phyloP scores from a whole-genome alignment of 1,140 invertebrate genomes.

The Scaptomyza graminum region DNA sequence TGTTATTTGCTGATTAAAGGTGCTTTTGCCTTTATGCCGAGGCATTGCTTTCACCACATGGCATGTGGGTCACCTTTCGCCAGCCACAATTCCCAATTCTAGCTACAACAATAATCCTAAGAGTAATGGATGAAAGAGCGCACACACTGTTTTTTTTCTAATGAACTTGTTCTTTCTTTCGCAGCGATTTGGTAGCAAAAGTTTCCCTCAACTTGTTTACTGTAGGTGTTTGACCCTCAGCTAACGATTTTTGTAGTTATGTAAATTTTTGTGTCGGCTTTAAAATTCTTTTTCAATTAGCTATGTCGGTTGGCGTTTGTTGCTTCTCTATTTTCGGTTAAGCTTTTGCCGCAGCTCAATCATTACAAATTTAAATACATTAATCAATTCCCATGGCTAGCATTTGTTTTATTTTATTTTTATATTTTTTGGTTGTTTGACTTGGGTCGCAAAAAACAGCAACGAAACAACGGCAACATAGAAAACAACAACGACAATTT shows the following conservation, averaged over 20 bases:
- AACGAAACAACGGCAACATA: slow-evolving; percentile 60
- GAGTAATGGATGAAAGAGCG: slow-evolving; percentile 4
- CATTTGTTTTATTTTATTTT: slow-evolving; percentile 31
- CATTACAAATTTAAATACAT: slow-evolving; percentile 64
- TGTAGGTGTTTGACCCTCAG: slow-evolving; percentile 77
- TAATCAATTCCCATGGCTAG: slow-evolving; percentile 73
- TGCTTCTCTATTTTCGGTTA: slow-evolving; percentile 23
- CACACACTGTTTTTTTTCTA: slow-evolving; percentile 31
- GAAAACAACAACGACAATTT: slow-evolving; percentile 52
- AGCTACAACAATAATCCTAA: not conserved
- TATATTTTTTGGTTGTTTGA: slow-evolving; percentile 24
- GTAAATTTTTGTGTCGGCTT: slow-evolving; percentile 58
- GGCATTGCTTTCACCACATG: slow-evolving; percentile 56
- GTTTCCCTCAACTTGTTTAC: slow-evolving; percentile 29
- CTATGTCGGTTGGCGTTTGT: slow-evolving; percentile 9
- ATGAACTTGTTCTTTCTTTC: slow-evolving; percentile 60
- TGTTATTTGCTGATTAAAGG: slow-evolving; percentile 61
- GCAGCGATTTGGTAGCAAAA: slow-evolving; percentile 39
- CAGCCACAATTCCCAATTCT: slow-evolving; percentile 36
- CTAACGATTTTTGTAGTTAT: slow-evolving; percentile 48
- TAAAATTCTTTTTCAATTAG: slow-evolving; percentile 67
- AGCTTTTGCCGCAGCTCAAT: slow-evolving; percentile 54
- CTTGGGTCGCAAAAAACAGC: slow-evolving; percentile 33
- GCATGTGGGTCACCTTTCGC: slow-evolving; percentile 79
- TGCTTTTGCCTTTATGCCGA: slow-evolving; percentile 35